These are phyloP conservation scores for Odocoileus virginianus DNA, from an alignment of 2,113 vertebrate genomes.

Conservation along the genomic window DNA sequence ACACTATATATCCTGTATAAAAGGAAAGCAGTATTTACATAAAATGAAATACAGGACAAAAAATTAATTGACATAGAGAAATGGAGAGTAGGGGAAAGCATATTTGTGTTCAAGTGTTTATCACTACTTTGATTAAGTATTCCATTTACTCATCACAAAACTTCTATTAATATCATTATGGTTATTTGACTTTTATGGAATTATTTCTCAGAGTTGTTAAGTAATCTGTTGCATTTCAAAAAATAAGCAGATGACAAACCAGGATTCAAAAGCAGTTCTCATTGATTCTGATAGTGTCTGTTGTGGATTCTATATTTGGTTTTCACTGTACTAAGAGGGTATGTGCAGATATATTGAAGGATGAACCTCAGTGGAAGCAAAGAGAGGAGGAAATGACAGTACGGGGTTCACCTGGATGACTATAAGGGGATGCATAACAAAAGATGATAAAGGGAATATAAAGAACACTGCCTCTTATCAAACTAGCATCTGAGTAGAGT, in stretches of 20 bases:
- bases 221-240: neutral
- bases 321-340: neutral
- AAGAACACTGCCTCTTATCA: neutral
- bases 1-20: neutral
- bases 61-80: neutral
- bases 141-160: neutral
- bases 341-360: neutral
- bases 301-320: neutral
- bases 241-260: neutral
- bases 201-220: neutral
- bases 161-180: neutral
- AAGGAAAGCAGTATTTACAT: neutral
- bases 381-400: neutral
- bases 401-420: neutral
- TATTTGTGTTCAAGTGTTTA: neutral
- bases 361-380: neutral
- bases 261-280: neutral
- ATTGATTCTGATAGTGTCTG: neutral
- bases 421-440: neutral
- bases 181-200: neutral
- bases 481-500: neutral
- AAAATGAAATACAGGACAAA: neutral
- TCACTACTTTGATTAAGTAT: neutral
- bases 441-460: neutral
- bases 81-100: neutral